Percentiles rank a stretch among this genome's conserved stretches.
These are phyloP conservation scores for Brachyhypopomus gauderio DNA, from an alignment of 2,113 vertebrate genomes.

Conservation along the genomic window DNA sequence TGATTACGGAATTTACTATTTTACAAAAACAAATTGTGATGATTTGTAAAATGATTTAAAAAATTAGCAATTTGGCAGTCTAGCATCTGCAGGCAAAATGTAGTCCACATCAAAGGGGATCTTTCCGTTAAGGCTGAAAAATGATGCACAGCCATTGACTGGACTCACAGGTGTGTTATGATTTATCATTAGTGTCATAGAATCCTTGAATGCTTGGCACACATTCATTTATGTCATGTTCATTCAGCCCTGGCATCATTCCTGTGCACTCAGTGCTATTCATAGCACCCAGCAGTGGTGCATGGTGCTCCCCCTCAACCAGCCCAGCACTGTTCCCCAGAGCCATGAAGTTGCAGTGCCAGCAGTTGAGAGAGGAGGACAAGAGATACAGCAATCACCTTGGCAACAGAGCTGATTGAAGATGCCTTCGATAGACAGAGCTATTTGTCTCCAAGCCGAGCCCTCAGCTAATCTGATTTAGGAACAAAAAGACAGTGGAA, in stretches of 20 bases:
- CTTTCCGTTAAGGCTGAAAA: neutral
- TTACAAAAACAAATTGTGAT: too few species aligned
- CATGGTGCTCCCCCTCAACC: constrained; percentile 65
- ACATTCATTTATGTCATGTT: constrained; percentile 59
- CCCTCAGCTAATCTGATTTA: constrained; percentile 70
- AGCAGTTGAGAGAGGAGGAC: constrained; percentile 64
- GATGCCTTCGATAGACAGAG: constrained; percentile 69
- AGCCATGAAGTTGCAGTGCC: constrained; percentile 71
- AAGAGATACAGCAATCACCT: constrained; percentile 73
- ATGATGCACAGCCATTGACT: neutral
- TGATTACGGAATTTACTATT: too few species aligned
- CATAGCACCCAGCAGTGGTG: constrained; percentile 65
- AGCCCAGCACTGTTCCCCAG: constrained; percentile 65
- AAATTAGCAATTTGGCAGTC: too few species aligned
- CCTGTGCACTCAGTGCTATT: constrained; percentile 68
- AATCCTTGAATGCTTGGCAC: constrained; percentile 39
- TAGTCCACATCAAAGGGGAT: neutral
- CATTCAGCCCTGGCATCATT: constrained; percentile 62
- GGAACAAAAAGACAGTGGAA: constrained; percentile 11
- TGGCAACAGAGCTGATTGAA: constrained; percentile 74
- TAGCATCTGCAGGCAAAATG: neutral
- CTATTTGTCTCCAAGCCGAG: constrained; percentile 65
- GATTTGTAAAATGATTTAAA: too few species aligned
- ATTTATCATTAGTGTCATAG: constrained; percentile 41
- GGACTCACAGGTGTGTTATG: neutral